A percentile compares a stretch with the other conserved stretches of the same genome.
These are phyloP conservation scores for Thalassophryne amazonica DNA, from an alignment of 2,797 vertebrate genomes.

Conservation along the genomic window DNA sequence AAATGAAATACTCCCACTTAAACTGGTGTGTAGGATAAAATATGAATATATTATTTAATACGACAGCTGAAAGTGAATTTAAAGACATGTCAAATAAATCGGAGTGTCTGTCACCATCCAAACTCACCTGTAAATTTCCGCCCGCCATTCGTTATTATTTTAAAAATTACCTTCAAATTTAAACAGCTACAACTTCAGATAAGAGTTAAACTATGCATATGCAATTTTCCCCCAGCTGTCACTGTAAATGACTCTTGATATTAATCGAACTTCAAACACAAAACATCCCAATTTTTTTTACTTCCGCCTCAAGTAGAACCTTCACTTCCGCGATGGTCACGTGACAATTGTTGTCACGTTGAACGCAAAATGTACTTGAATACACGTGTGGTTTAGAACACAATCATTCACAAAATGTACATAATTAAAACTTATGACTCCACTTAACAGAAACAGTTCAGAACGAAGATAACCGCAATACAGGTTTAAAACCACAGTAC, in stretches of 20 bases:
- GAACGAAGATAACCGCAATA: not conserved
- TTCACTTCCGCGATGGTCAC: slow-evolving; percentile 63
- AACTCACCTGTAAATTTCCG: slow-evolving; percentile 70
- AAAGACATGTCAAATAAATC: no score
- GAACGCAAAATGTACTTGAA: no score
- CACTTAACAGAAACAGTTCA: not conserved
- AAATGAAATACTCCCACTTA: no score
- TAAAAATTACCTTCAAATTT: no score
- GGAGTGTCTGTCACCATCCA: no score
- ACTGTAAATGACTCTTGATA: not conserved
- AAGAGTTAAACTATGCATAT: no score
- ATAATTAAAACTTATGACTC: not conserved
- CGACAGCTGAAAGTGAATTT: no score
- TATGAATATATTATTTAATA: no score
- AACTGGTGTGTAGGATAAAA: no score
- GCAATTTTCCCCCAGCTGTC: not conserved
- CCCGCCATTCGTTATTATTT: slow-evolving; percentile 42
- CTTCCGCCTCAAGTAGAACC: slow-evolving; percentile 53
- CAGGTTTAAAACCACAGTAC: not conserved
- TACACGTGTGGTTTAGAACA: no score
- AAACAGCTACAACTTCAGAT: no score
- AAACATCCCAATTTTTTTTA: slow-evolving; percentile 5
- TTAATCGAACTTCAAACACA: not conserved
- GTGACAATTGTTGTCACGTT: slow-evolving; percentile 24
- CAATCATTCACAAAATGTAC: not conserved